A percentile compares a stretch with the other conserved stretches of the same genome.
These are phyloP conservation scores for Caerostris extrusa DNA, from an alignment of 1,140 invertebrate species.

Conservation along the genomic window DNA sequence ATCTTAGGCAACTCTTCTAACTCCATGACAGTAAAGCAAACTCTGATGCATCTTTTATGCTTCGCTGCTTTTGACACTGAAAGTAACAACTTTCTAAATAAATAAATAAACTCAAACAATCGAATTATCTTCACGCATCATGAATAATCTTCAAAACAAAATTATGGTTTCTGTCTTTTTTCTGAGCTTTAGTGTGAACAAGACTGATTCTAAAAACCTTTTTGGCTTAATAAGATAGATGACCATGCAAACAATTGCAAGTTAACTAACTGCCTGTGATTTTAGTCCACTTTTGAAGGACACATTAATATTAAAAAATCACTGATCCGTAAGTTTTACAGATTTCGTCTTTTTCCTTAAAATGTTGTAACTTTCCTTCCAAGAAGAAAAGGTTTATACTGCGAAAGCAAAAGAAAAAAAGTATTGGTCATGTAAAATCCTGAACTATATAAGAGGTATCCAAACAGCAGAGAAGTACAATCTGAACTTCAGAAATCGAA, in stretches of 20 bases:
- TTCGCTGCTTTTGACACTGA: background rate
- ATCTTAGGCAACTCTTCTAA: background rate
- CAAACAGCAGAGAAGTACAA: background rate
- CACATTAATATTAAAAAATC: background rate
- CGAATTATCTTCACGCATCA: constrained; percentile 4
- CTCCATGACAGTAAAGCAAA: background rate
- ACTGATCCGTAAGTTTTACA: background rate
- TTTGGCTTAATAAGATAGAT: background rate
- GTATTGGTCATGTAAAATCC: background rate
- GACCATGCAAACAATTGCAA: background rate
- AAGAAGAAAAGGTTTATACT: background rate
- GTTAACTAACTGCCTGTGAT: background rate
- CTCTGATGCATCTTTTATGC: background rate
- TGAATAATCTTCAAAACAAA: background rate
- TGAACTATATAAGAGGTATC: background rate
- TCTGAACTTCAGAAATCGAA: background rate
- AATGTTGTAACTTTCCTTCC: background rate
- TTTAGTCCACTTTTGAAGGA: background rate
- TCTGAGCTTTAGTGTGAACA: background rate
- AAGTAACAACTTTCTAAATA: background rate
- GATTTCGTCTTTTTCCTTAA: background rate
- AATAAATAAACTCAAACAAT: background rate
- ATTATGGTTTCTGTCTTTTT: background rate
- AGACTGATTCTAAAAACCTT: background rate
- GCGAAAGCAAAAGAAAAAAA: no score